These are phyloP conservation scores for Villa cingulata DNA, from an alignment of 2,888 invertebrate genomes.

Conservation along the genomic window DNA sequence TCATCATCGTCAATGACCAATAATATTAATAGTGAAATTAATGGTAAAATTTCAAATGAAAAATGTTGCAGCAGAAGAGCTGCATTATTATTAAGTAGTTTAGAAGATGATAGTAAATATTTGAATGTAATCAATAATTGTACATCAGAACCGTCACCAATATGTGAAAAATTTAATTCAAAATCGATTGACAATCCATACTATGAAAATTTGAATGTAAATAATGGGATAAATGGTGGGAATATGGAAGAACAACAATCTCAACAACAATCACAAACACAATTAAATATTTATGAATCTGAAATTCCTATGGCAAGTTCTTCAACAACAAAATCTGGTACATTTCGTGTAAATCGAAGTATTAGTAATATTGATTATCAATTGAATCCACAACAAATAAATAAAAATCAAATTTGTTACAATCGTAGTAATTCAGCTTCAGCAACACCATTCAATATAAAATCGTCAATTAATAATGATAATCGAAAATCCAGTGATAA, in stretches of 20 bases:
- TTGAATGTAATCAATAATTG: constrained; percentile 24
- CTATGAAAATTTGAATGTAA: constrained; percentile 18
- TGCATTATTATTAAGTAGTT: constrained; percentile 27
- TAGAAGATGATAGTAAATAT: constrained; percentile 28
- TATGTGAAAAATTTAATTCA: constrained; percentile 34
- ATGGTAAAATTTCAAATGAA: constrained; percentile 8
- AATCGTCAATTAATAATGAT: constrained; percentile 17
- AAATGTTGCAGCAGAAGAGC: constrained; percentile 26
- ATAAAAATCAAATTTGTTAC: not conserved
- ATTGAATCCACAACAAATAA: not conserved
- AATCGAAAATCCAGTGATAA: constrained; percentile 25
- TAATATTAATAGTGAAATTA: not conserved
- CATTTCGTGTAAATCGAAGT: constrained; percentile 23
- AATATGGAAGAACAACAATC: not conserved
- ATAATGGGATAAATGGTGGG: constrained; percentile 10
- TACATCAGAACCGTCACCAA: constrained; percentile 30
- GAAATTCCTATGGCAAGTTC: constrained; percentile 12
- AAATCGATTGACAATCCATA: constrained; percentile 16
- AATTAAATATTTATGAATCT: not conserved
- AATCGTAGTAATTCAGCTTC: constrained; percentile 26
- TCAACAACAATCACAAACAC: not conserved
- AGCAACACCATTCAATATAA: constrained; percentile 22
- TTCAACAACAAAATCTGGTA: constrained; percentile 17
- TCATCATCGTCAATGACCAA: constrained; percentile 6
- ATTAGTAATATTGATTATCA: constrained; percentile 21